phyloP scores from a whole-genome alignment of 2,113 vertebrate species.

The Mormoops blainvillei region DNA sequence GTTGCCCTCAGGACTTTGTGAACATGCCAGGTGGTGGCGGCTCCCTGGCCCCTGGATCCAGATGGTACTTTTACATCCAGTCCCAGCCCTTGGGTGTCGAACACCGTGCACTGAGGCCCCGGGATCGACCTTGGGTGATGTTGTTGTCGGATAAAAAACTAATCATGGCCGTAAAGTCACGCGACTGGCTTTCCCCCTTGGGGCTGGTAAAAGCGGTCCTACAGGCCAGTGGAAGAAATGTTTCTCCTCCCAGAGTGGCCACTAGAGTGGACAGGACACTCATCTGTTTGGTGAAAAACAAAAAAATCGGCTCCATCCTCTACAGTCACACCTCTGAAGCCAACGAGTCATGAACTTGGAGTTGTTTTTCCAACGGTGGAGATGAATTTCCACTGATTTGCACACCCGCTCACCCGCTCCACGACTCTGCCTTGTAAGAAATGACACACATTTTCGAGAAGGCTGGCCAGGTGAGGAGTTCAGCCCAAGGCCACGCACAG shows the following conservation, averaged over 20 bases:
- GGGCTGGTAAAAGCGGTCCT: neutral
- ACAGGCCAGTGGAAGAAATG: slow-evolving; percentile 32
- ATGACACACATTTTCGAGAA: slow-evolving; percentile 76
- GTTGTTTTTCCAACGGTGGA: slow-evolving; percentile 58
- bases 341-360: slow-evolving; percentile 59
- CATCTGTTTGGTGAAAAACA: slow-evolving; percentile 50
- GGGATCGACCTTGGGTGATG: neutral
- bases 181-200: neutral
- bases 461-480: slow-evolving; percentile 73
- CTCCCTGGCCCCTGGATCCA: neutral
- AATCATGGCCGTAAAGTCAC: neutral
- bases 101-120: neutral
- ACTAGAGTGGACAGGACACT: neutral
- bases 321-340: slow-evolving; percentile 50
- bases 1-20: neutral
- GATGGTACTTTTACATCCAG: neutral
- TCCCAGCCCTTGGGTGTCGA: slow-evolving; percentile 38
- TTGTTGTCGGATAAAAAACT: slow-evolving; percentile 43
- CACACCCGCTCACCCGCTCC: slow-evolving; percentile 15
- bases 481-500: slow-evolving; percentile 64
- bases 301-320: slow-evolving; percentile 26
- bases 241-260: neutral
- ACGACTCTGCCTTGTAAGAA: slow-evolving; percentile 40
- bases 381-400: slow-evolving; percentile 67
- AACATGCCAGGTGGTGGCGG: neutral